Evolutionary conservation across 1,140 invertebrate genomes (phyloP).

Genomic region (Rhynchophorus ferrugineus): DNA sequence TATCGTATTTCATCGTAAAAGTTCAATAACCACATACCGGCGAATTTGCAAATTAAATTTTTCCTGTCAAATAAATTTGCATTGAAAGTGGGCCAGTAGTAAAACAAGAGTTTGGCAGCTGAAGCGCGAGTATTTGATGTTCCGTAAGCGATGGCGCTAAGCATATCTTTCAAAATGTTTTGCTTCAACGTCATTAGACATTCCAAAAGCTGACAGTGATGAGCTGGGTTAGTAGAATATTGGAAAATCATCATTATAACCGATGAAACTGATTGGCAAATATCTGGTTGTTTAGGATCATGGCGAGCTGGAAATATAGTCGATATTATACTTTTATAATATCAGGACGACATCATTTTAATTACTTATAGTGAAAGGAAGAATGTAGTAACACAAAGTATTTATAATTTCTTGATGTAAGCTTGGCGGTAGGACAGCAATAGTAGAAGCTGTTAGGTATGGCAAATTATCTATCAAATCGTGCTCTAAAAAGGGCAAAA

Average conservation of each 20-base stretch:
- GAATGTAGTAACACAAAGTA: conserved; percentile 89
- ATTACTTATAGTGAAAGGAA: conserved; percentile 93
- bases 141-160: conserved; percentile 95
- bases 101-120: conserved; percentile 93
- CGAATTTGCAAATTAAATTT: conserved; percentile 81
- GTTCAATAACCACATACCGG: conserved; percentile 51
- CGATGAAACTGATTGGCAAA: conserved; percentile 84
- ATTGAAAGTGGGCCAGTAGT: conserved; percentile 99
- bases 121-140: conserved; percentile 83
- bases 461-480: conserved; percentile 93
- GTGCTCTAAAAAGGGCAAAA: conserved; percentile 93
- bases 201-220: conserved; percentile 91
- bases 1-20: neutral
- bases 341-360: conserved; percentile 23
- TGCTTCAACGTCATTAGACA: conserved; percentile 89
- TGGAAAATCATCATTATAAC: conserved; percentile 98
- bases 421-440: conserved; percentile 82
- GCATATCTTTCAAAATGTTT: conserved; percentile 83
- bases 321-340: neutral
- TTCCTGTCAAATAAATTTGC: conserved; percentile 86
- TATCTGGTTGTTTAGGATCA: conserved; percentile 71
- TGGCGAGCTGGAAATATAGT: conserved; percentile 51
- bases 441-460: conserved; percentile 86
- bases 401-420: conserved; percentile 94
- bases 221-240: conserved; percentile 84